phyloP scores from a whole-genome alignment of 2,888 invertebrate species.

The Syrista parreyssii region DNA sequence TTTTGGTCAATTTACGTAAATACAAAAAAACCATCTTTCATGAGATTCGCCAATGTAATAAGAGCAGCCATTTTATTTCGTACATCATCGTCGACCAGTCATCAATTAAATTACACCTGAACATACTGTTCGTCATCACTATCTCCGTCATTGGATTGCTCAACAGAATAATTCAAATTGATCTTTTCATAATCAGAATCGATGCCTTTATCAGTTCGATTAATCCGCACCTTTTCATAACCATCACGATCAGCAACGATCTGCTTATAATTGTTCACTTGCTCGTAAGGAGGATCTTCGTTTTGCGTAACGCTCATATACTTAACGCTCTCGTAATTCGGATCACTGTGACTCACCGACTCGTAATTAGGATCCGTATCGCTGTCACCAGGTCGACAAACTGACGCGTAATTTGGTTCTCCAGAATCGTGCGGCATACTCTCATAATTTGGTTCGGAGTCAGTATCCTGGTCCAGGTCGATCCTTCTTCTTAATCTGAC shows the following conservation, averaged over 20 bases:
- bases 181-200: slow-evolving; percentile 54
- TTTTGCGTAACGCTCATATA: slow-evolving; percentile 72
- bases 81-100: not conserved
- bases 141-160: slow-evolving; percentile 43
- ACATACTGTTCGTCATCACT: slow-evolving; percentile 61
- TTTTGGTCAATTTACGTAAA: not conserved
- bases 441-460: slow-evolving; percentile 81
- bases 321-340: slow-evolving; percentile 86
- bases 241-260: slow-evolving; percentile 23
- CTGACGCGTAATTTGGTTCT: slow-evolving; percentile 73
- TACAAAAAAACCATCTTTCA: not conserved
- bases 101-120: slow-evolving; percentile 47
- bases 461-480: slow-evolving; percentile 66
- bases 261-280: slow-evolving; percentile 47
- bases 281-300: slow-evolving; percentile 72
- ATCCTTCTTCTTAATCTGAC: slow-evolving; percentile 55
- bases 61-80: not conserved
- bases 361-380: slow-evolving; percentile 82
- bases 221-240: slow-evolving; percentile 39
- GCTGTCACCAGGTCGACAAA: slow-evolving; percentile 70
- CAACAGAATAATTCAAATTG: slow-evolving; percentile 27
- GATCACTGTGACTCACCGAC: slow-evolving; percentile 76
- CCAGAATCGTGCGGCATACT: slow-evolving; percentile 73
- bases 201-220: slow-evolving; percentile 29
- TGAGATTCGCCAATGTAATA: not conserved